Base-by-base conservation (phyloP, 2,797 vertebrate genomes). In the Neopelma chrysocephalum region DNA sequence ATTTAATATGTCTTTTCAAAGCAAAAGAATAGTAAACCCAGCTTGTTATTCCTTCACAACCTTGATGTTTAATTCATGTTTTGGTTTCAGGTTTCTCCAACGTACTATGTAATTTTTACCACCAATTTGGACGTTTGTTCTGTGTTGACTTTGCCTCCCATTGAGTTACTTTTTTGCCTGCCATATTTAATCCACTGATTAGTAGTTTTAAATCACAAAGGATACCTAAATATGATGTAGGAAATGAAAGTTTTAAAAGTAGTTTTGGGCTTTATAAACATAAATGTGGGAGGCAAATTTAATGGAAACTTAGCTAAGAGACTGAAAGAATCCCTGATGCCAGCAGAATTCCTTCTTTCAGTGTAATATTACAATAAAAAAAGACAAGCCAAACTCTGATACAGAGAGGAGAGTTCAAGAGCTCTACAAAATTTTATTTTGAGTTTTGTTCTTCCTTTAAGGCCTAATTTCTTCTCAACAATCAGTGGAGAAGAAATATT, bases 161-260 rank as follows among this genome's bases (percentile, higher is more conserved):
- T 62, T 48, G 89, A 94, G 94, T 72, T 81, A 36, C 54, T 91
- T 88, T 87, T 93, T 82, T 94, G 83, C 78, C 80, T 92, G 71
- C 78, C 57, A 27, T 82, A 89, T 92, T 95, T 87, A 96, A 94
- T 93, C 53, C 73, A 82, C 84, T 93, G 92, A 97, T 96, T 92
- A 91, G 89, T 89, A 94, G 76, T 91, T 96, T 93, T 81, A 93
- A 96, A 90, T 96, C 88, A 96, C 87, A 95, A 87, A 96, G 93
- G 90, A 61, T 95, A 95, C 76, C 82, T 93, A 96, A 96, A 92
- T 87, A 71, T 5, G 2, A 83, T 0, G 0, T 93, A 96, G 91
- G 93, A 96, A 96, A 96, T 94, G 32, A 91, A 93, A 82, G 92
- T 93, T 94, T 95, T 95, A 89, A 86, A 93, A 88, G 90, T 69